Conservation (phyloP, 2,113 vertebrate genomes). For the Kobus ellipsiprymnus region DNA sequence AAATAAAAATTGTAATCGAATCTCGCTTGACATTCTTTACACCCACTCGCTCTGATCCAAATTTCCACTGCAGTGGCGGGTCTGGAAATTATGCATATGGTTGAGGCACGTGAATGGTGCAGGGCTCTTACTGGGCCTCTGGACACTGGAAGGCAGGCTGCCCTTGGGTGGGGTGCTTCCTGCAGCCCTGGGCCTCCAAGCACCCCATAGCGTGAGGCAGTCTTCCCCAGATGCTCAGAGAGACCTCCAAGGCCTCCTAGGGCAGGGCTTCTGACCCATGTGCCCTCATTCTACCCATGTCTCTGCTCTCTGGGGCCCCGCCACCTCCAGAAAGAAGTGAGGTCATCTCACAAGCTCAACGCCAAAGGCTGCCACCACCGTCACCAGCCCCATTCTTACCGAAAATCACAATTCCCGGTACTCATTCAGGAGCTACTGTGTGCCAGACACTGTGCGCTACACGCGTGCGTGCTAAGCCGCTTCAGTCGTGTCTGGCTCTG, state of each 20-base stretch:
- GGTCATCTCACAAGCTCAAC: not conserved
- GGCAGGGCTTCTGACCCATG: fast-evolving
- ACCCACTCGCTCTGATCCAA: slow-evolving; percentile 74
- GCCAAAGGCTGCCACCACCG: not conserved
- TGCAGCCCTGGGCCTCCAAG: not conserved
- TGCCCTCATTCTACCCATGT: not conserved
- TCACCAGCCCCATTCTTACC: not conserved
- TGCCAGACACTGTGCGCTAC: not conserved
- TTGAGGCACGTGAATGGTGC: not conserved
- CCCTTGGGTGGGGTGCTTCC: not conserved
- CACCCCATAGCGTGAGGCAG: not conserved
- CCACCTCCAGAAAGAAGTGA: not conserved
- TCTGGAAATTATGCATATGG: slow-evolving; percentile 5
- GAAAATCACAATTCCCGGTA: not conserved
- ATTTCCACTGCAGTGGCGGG: slow-evolving; percentile 56
- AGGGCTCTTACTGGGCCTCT: not conserved
- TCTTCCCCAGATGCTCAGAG: not conserved
- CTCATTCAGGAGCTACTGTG: fast-evolving
- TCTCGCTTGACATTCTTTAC: slow-evolving; percentile 80
- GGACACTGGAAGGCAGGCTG: not conserved
- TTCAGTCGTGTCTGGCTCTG: not conserved
- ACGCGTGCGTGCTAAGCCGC: fast-evolving
- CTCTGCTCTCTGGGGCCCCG: not conserved
- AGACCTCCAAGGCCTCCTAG: not conserved
- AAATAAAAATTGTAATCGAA: slow-evolving; percentile 80